A percentile compares a stretch with the other conserved stretches of the same genome.
Evolutionary conservation across 1,140 invertebrate genomes (phyloP).

Genomic region (Belonocnema kinseyi): DNA sequence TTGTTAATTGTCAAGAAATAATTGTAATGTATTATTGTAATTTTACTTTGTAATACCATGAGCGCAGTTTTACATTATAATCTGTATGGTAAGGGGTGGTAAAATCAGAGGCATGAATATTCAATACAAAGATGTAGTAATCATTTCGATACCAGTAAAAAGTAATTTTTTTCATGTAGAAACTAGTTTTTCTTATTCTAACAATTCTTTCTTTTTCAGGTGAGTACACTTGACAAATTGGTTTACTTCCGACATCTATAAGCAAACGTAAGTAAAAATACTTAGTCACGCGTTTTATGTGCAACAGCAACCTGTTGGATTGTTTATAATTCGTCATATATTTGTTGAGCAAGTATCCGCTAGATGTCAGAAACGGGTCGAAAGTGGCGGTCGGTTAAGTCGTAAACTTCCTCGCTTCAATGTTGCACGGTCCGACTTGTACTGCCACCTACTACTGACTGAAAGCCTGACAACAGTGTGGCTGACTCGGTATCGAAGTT

Average conservation of each 20-base stretch:
- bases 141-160: no score
- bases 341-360: constrained; percentile 21
- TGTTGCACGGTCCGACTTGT: constrained; percentile 56
- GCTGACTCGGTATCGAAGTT: constrained; percentile 67
- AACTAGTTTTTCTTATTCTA: not conserved
- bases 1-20: no score
- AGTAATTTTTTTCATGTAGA: no score
- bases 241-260: not conserved
- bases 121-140: no score
- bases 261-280: not conserved
- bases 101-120: no score
- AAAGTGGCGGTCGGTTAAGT: constrained; percentile 46
- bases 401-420: constrained; percentile 46
- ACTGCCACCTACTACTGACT: constrained; percentile 68
- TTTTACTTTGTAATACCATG: no score
- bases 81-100: no score
- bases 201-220: constrained; percentile 5
- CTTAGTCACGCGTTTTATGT: not conserved
- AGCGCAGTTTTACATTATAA: no score
- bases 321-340: not conserved
- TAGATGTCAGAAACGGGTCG: constrained; percentile 58
- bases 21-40: no score
- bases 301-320: constrained; percentile 2
- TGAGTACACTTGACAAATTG: not conserved
- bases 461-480: constrained; percentile 39